Evolutionary conservation across 2,797 vertebrate genomes (phyloP).

Genomic region (Gymnocypris eckloni): DNA sequence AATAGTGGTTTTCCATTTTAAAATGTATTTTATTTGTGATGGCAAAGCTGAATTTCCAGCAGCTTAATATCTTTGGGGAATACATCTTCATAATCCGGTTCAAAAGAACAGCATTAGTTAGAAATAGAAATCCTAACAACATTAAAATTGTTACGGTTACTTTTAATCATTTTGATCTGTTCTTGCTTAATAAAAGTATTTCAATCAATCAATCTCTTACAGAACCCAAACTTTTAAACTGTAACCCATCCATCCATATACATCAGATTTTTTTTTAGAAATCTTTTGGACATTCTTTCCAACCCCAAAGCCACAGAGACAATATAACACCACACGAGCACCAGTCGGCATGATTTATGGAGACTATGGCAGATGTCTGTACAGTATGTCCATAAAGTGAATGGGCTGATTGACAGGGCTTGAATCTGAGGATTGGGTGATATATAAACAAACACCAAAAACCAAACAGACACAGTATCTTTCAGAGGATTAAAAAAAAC

Average conservation of each 20-base stretch:
- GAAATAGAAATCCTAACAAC: neutral
- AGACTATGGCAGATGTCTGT: neutral
- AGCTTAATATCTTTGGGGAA: neutral
- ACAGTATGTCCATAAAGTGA: neutral
- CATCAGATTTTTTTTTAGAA: neutral
- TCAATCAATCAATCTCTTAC: neutral
- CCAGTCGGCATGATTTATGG: neutral
- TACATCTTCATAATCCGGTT: neutral
- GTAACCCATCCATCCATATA: neutral
- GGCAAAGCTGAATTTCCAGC: too few species aligned
- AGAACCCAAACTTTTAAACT: neutral
- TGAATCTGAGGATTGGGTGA: neutral
- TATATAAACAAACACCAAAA: neutral
- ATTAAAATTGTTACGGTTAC: neutral
- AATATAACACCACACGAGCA: neutral
- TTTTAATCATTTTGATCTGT: neutral
- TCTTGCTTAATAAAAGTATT: neutral
- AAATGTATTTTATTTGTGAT: too few species aligned
- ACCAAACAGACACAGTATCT: neutral
- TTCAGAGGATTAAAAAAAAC: neutral
- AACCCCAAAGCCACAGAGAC: neutral
- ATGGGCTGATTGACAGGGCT: neutral
- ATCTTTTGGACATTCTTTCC: neutral
- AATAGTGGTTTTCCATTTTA: too few species aligned
- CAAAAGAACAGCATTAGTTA: neutral